Evolutionary conservation across 2,888 invertebrate species (phyloP).

Genomic region (Parasteatoda lunata): DNA sequence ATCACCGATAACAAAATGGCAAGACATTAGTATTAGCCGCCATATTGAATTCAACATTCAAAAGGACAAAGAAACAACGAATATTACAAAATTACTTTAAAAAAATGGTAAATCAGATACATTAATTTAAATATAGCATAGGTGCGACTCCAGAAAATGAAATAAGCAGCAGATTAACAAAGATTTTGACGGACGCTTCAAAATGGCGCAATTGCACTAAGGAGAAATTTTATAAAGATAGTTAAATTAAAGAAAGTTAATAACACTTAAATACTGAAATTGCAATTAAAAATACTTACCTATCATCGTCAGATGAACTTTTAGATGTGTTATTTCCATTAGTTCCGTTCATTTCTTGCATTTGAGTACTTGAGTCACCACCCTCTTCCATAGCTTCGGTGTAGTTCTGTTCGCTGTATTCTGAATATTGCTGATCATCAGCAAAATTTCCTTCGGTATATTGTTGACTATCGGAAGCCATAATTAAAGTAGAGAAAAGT

Average conservation of each 20-base stretch:
- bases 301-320: constrained; percentile 47
- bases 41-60: neutral
- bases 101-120: neutral
- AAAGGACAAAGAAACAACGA: neutral
- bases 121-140: too few species aligned
- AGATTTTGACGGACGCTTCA: neutral
- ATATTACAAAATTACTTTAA: neutral
- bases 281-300: constrained; percentile 20
- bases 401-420: constrained; percentile 59
- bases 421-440: constrained; percentile 64
- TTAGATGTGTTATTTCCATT: constrained; percentile 23
- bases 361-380: constrained; percentile 32
- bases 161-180: neutral
- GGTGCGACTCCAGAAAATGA: too few species aligned
- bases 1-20: neutral
- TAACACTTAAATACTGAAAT: neutral
- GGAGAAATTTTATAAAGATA: neutral
- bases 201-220: constrained; percentile 8
- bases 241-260: neutral
- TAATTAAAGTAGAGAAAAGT: neutral
- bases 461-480: constrained; percentile 58
- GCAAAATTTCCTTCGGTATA: constrained; percentile 54
- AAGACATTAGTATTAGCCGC: neutral
- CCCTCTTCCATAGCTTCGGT: constrained; percentile 50
- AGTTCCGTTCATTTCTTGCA: constrained; percentile 53